A percentile compares a stretch with the other conserved stretches of the same genome.
phyloP scores from a whole-genome alignment of 2,888 invertebrate species.

The Biston stratarius region DNA sequence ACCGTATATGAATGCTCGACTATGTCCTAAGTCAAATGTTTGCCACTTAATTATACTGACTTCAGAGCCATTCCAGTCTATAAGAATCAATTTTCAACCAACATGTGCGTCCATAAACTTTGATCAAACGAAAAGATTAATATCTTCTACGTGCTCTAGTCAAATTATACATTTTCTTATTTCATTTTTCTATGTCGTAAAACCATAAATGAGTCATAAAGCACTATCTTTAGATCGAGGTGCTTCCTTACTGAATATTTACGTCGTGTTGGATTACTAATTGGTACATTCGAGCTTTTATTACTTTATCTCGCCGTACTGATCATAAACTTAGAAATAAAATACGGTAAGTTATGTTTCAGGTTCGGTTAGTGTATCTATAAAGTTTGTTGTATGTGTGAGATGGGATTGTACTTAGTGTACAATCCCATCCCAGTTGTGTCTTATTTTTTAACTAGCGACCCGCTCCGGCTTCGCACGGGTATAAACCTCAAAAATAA shows the following conservation, averaged over 20 bases:
- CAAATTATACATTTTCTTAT: background rate
- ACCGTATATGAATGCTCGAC: too few relatives aligned
- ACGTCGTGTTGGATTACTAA: constrained; percentile 22
- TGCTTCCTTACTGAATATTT: constrained; percentile 25
- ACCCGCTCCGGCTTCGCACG: too few relatives aligned
- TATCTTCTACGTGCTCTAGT: background rate
- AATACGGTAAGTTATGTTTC: constrained; percentile 3
- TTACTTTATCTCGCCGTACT: constrained; percentile 25
- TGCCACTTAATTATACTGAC: too few relatives aligned
- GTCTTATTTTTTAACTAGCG: too few relatives aligned
- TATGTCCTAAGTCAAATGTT: too few relatives aligned
- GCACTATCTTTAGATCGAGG: constrained; percentile 26
- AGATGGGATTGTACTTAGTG: too few relatives aligned
- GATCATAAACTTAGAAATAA: constrained; percentile 19
- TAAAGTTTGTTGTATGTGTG: background rate
- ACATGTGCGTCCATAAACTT: background rate
- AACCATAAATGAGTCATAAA: constrained; percentile 32
- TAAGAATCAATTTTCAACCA: too few relatives aligned
- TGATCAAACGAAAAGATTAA: background rate
- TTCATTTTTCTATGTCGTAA: constrained; percentile 20
- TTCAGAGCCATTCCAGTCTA: too few relatives aligned
- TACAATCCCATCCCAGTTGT: too few relatives aligned
- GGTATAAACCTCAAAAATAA: too few relatives aligned
- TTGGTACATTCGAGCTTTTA: constrained; percentile 31
- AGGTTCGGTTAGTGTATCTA: background rate